Evolutionary conservation across 2,888 invertebrate species (phyloP).

Genomic region (Aproaerema taeniolella): DNA sequence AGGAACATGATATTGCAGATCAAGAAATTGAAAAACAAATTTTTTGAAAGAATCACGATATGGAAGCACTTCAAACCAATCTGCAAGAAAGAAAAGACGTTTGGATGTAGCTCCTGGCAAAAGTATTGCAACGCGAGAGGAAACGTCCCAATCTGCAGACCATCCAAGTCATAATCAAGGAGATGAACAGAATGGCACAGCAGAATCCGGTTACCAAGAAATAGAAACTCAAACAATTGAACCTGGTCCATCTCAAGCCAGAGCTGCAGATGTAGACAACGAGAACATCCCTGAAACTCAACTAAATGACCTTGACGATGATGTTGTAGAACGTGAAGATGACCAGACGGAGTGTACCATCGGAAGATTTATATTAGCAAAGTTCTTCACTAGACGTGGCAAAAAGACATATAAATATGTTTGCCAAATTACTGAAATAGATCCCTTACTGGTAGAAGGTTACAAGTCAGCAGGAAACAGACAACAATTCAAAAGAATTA

Average conservation of each 20-base stretch:
- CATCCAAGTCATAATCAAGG: too few relatives aligned
- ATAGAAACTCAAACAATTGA: too few relatives aligned
- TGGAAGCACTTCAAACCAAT: constrained; percentile 11
- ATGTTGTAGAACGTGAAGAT: neutral
- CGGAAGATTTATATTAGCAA: constrained; percentile 15
- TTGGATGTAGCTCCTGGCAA: constrained; percentile 15
- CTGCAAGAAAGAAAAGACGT: constrained; percentile 15
- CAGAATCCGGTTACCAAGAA: neutral
- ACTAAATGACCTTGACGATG: too few relatives aligned
- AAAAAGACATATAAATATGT: constrained; percentile 15
- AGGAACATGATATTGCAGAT: constrained; percentile 6
- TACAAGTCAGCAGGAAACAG: too few relatives aligned
- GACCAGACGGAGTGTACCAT: neutral
- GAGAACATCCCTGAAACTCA: too few relatives aligned
- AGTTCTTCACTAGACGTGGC: constrained; percentile 11
- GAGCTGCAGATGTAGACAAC: too few relatives aligned
- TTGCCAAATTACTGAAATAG: constrained; percentile 11
- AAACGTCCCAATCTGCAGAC: too few relatives aligned
- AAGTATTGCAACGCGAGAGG: constrained; percentile 13
- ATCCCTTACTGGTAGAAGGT: constrained; percentile 11
- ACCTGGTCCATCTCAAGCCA: too few relatives aligned
- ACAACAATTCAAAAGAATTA: constrained; percentile 13
- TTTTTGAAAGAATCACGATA: constrained; percentile 16
- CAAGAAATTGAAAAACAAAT: constrained; percentile 9
- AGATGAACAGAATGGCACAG: too few relatives aligned